Conservation (phyloP, 2,797 vertebrate species). For the Aratinga solstitialis region DNA sequence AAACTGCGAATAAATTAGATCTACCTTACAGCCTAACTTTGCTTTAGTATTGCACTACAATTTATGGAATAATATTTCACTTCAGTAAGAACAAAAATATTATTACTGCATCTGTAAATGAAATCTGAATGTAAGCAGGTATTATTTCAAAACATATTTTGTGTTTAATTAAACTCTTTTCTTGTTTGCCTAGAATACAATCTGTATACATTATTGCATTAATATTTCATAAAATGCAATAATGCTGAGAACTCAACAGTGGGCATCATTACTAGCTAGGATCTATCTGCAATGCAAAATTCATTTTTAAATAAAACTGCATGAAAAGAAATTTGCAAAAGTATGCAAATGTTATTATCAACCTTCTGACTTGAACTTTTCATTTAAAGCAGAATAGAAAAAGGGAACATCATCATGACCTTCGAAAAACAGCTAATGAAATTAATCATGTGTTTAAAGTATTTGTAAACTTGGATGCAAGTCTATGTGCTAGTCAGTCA, state of each 20-base stretch:
- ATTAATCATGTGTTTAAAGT: background rate
- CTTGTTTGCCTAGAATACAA: background rate
- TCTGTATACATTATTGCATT: background rate
- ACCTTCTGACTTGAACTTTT: background rate
- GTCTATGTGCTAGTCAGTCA: background rate
- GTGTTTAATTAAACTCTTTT: slow-evolving; percentile 29
- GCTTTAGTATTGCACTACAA: background rate
- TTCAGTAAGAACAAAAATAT: background rate
- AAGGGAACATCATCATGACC: background rate
- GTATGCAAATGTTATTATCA: background rate
- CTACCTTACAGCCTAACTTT: background rate
- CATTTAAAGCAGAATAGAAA: background rate
- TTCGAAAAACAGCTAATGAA: background rate
- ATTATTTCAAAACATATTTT: slow-evolving; percentile 38
- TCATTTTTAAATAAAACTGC: background rate
- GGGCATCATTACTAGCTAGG: background rate
- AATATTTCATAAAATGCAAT: slow-evolving; percentile 32
- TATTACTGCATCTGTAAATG: slow-evolving; percentile 17
- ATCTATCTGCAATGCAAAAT: background rate
- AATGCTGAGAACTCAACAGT: background rate
- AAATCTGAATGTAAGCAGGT: slow-evolving; percentile 18
- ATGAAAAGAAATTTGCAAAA: slow-evolving; percentile 2
- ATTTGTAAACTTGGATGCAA: background rate
- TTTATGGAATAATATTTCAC: background rate
- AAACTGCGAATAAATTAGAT: background rate